Percentiles rank a stretch among this genome's conserved stretches.
phyloP scores from a whole-genome alignment of 2,888 invertebrate genomes.

The Microdon myrmicae region DNA sequence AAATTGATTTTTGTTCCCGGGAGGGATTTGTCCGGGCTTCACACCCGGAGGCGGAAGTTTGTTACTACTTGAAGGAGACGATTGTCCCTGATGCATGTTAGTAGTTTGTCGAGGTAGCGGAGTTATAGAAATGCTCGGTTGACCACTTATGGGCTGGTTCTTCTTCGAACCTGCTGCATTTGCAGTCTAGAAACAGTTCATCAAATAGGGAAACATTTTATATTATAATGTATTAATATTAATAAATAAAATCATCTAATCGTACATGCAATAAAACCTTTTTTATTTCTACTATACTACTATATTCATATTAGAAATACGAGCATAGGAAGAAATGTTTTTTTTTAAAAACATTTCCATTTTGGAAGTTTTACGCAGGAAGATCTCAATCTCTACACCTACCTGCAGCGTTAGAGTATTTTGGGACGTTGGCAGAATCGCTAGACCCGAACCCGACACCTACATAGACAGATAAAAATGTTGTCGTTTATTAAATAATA shows the following conservation, averaged over 20 bases:
- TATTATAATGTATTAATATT: no score
- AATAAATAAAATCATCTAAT: no score
- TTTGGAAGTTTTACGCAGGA: no score
- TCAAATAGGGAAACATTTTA: no score
- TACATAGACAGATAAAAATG: constrained; percentile 52
- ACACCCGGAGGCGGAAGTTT: constrained; percentile 66
- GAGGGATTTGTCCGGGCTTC: constrained; percentile 67
- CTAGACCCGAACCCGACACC: constrained; percentile 56
- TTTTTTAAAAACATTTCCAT: no score
- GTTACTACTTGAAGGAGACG: constrained; percentile 65
- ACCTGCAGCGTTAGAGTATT: constrained; percentile 56
- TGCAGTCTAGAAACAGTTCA: constrained; percentile 42
- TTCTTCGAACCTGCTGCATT: constrained; percentile 58
- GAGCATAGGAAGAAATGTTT: no score
- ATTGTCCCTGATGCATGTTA: constrained; percentile 61
- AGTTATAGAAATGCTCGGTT: constrained; percentile 91
- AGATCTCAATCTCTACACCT: constrained; percentile 44
- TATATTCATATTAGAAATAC: no score
- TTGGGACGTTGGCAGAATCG: constrained; percentile 56
- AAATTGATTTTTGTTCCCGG: constrained; percentile 78
- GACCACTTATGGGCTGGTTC: constrained; percentile 64
- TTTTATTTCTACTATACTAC: background rate
- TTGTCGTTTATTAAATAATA: constrained; percentile 26
- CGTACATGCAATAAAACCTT: background rate
- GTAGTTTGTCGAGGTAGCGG: constrained; percentile 79